Evolutionary conservation across 2,113 vertebrate species (phyloP).

Genomic region (Megaleporinus macrocephalus): DNA sequence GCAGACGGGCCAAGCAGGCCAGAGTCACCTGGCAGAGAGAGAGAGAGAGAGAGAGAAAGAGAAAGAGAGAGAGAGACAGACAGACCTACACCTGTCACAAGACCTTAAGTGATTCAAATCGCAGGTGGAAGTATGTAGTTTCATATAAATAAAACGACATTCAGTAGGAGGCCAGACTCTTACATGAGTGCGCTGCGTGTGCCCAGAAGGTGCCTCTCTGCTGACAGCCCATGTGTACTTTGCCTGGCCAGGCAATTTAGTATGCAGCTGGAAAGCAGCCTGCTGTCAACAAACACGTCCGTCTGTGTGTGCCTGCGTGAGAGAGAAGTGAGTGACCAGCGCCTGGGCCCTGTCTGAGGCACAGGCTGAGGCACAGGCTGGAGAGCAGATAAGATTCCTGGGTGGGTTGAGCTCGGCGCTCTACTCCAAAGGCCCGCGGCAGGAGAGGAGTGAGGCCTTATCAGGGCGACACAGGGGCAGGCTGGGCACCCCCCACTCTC

Average conservation of each 20-base stretch:
- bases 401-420: conserved; percentile 68
- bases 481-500: conserved; percentile 55
- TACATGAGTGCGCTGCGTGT: not conserved
- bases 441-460: conserved; percentile 70
- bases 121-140: conserved; percentile 19
- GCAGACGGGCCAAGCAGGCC: conserved; percentile 35
- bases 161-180: not conserved
- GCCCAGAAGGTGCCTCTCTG: not conserved
- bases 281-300: conserved; percentile 38
- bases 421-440: conserved; percentile 61
- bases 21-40: conserved; percentile 50
- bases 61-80: conserved; percentile 36
- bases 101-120: conserved; percentile 31
- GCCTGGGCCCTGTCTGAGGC: conserved; percentile 53
- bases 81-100: conserved; percentile 36
- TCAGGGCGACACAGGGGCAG: conserved; percentile 75
- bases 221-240: not conserved
- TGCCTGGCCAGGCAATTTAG: conserved; percentile 37
- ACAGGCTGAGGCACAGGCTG: conserved; percentile 73
- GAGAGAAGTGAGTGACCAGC: conserved; percentile 47
- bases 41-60: not conserved
- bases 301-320: conserved; percentile 29
- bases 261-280: conserved; percentile 32
- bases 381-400: conserved; percentile 82
- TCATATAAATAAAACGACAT: not conserved